These are phyloP conservation scores for Tetramorium bicarinatum DNA, from an alignment of 2,888 invertebrate species.

Conservation along the genomic window DNA sequence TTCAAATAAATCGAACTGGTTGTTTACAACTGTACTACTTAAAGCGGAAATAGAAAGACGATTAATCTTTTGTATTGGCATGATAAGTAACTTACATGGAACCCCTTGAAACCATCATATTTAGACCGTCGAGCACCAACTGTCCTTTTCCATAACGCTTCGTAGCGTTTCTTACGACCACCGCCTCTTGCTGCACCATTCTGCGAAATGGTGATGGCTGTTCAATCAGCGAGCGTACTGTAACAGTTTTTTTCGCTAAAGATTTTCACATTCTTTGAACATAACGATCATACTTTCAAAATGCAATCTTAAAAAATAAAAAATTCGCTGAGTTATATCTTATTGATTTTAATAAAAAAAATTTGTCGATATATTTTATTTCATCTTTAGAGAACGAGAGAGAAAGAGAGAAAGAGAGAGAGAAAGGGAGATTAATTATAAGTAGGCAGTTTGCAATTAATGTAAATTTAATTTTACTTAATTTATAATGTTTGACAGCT, in stretches of 20 bases:
- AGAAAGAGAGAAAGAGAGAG: too few relatives aligned
- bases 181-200: slow-evolving; percentile 87
- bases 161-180: slow-evolving; percentile 90
- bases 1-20: neutral
- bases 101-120: slow-evolving; percentile 92
- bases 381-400: too few relatives aligned
- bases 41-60: neutral
- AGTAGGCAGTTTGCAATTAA: neutral
- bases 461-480: neutral
- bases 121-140: slow-evolving; percentile 89
- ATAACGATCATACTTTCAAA: too few relatives aligned
- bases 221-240: slow-evolving; percentile 29
- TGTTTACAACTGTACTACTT: neutral
- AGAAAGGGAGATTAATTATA: too few relatives aligned
- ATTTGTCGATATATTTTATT: neutral
- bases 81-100: slow-evolving; percentile 89
- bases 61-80: neutral
- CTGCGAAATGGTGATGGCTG: slow-evolving; percentile 38
- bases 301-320: neutral
- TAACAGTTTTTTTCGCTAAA: neutral
- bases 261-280: neutral
- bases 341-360: neutral
- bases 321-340: neutral
- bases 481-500: neutral
- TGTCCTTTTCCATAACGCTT: slow-evolving; percentile 90